Conservation (phyloP, 2,797 vertebrate species). For the Euphonia xanthogaster region DNA sequence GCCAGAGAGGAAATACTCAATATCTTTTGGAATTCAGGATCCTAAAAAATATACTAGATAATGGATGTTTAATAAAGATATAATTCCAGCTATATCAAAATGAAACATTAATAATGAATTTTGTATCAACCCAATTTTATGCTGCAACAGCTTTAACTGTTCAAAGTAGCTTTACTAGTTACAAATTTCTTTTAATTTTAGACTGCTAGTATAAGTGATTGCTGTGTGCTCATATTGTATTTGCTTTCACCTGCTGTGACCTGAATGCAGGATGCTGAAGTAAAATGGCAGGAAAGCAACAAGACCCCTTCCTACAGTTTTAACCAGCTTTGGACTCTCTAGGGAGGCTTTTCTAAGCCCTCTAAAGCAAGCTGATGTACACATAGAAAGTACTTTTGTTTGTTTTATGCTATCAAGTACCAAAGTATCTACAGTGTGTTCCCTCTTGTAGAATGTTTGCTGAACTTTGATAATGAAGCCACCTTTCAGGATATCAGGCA, state of each 20-base stretch:
- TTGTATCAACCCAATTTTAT: not conserved
- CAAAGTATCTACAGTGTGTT: not conserved
- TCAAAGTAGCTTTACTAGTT: not conserved
- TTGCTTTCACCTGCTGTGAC: not conserved
- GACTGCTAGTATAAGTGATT: too few relatives aligned
- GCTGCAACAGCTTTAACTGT: not conserved
- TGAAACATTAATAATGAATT: not conserved
- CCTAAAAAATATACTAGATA: not conserved
- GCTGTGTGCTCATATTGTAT: not conserved
- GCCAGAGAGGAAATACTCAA: not conserved
- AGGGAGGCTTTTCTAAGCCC: not conserved
- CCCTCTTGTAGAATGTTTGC: not conserved
- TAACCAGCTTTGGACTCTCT: not conserved
- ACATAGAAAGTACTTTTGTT: not conserved
- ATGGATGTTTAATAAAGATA: not conserved
- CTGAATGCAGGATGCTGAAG: not conserved
- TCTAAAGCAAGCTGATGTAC: not conserved
- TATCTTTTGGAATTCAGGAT: not conserved
- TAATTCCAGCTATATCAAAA: not conserved
- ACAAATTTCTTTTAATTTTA: not conserved
- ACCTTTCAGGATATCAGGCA: not conserved
- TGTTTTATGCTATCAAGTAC: not conserved
- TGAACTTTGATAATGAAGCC: not conserved
- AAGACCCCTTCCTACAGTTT: not conserved
- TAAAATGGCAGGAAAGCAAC: not conserved